Conservation (phyloP, 1,140 invertebrate genomes). For the Euura saliciscinereae region DNA sequence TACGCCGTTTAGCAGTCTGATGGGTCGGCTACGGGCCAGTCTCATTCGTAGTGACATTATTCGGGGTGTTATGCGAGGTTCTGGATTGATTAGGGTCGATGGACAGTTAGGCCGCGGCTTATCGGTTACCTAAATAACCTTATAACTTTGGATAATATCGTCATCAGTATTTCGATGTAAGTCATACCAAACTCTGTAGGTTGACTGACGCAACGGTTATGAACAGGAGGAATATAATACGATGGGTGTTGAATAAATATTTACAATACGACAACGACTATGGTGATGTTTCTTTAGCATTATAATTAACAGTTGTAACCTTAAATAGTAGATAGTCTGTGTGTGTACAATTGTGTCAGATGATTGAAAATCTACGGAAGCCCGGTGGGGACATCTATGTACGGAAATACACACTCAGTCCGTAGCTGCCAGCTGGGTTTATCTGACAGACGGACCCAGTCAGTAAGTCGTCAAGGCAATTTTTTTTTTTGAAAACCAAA, state of each 20-base stretch:
- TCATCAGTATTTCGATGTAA: background rate
- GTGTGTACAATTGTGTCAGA: too few species aligned
- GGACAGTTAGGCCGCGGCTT: background rate
- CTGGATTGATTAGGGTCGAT: background rate
- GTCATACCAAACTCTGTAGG: background rate
- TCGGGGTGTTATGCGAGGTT: background rate
- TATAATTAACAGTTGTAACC: background rate
- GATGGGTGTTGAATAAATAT: background rate
- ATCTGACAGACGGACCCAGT: too few species aligned
- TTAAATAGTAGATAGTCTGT: background rate
- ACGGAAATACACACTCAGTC: too few species aligned
- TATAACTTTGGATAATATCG: background rate
- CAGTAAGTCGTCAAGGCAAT: too few species aligned
- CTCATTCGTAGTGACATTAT: slow-evolving; percentile 47
- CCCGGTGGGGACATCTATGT: too few species aligned
- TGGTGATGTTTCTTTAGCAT: background rate
- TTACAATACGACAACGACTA: background rate
- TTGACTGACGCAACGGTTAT: too few species aligned
- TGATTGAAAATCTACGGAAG: too few species aligned
- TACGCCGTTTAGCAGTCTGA: slow-evolving; percentile 44
- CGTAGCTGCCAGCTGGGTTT: too few species aligned
- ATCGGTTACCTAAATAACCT: slow-evolving; percentile 1
- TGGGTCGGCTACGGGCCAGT: slow-evolving; percentile 39
- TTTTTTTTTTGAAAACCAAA: too few species aligned
- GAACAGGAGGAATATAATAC: too few species aligned